A percentile compares a stretch with the other conserved stretches of the same genome.
phyloP scores from a whole-genome alignment of 2,888 invertebrate species.

The Stenolophus ochropezus region DNA sequence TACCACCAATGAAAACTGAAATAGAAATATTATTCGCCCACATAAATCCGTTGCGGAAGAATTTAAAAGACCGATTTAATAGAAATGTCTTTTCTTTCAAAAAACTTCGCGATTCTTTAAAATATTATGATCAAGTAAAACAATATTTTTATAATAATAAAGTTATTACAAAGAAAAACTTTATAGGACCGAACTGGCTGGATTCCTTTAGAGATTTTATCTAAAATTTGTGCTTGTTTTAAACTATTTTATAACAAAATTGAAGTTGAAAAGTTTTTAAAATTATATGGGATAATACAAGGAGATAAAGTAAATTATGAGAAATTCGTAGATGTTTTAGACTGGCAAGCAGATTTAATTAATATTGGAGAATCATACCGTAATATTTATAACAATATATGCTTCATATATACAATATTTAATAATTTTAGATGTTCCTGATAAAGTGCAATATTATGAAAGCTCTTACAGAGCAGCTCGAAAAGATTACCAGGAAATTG shows the following conservation, averaged over 20 bases:
- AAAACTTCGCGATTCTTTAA: constrained; percentile 62
- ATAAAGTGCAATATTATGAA: constrained; percentile 67
- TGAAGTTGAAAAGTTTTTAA: constrained; percentile 74
- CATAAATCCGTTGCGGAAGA: constrained; percentile 72
- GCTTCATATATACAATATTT: background rate
- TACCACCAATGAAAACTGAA: constrained; percentile 71
- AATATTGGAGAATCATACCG: constrained; percentile 57
- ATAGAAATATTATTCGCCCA: constrained; percentile 73
- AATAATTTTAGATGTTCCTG: constrained; percentile 67
- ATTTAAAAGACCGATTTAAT: constrained; percentile 68
- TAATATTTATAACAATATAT: constrained; percentile 1
- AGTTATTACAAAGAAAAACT: background rate
- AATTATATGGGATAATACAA: constrained; percentile 73
- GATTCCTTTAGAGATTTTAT: constrained; percentile 73
- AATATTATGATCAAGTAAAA: constrained; percentile 68
- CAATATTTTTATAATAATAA: background rate
- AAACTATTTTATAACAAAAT: constrained; percentile 73
- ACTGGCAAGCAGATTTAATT: constrained; percentile 72
- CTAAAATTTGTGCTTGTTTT: constrained; percentile 72
- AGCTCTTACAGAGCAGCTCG: constrained; percentile 67
- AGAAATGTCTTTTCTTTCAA: constrained; percentile 64
- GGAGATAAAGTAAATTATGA: constrained; percentile 74
- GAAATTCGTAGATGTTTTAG: constrained; percentile 74
- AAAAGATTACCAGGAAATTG: constrained; percentile 68
- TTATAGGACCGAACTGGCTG: constrained; percentile 72